Conservation (phyloP, 2,113 vertebrate species). For the Ciconia boyciana region DNA sequence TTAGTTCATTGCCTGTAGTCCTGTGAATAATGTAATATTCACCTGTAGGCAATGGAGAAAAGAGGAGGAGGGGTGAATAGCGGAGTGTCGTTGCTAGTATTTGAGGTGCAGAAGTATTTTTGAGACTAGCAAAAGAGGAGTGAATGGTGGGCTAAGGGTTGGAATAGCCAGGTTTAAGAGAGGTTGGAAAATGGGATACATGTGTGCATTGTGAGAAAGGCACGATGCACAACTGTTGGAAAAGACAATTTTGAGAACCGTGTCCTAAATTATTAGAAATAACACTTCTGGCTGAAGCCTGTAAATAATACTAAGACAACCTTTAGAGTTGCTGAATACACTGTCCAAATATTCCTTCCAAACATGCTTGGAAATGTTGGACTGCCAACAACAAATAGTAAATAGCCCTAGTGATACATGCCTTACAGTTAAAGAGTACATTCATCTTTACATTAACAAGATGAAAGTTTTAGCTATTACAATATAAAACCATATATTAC, state of each 20-base stretch:
- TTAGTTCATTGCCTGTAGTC: neutral
- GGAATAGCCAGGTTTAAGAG: neutral
- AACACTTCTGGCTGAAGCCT: neutral
- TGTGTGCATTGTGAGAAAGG: neutral
- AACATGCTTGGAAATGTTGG: neutral
- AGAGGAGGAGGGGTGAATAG: neutral
- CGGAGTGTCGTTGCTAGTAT: accelerated
- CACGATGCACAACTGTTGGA: neutral
- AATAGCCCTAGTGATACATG: neutral
- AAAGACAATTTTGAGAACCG: neutral
- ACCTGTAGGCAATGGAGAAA: neutral
- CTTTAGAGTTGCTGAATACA: neutral
- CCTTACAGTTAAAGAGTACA: neutral
- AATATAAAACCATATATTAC: neutral
- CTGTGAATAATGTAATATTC: neutral
- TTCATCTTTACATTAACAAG: neutral
- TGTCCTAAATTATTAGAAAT: neutral
- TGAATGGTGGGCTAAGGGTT: neutral
- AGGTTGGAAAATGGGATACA: neutral
- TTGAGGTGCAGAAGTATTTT: neutral
- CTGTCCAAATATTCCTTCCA: neutral
- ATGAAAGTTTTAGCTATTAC: neutral
- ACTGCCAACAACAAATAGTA: neutral
- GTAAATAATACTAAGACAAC: neutral
- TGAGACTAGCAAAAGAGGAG: neutral